Evolutionary conservation across 37 sponge, comb jelly and placozoan genomes (phyloP), one percentile per base, ranked within the genome.

Genomic region (Ephydatia muelleri): DNA sequence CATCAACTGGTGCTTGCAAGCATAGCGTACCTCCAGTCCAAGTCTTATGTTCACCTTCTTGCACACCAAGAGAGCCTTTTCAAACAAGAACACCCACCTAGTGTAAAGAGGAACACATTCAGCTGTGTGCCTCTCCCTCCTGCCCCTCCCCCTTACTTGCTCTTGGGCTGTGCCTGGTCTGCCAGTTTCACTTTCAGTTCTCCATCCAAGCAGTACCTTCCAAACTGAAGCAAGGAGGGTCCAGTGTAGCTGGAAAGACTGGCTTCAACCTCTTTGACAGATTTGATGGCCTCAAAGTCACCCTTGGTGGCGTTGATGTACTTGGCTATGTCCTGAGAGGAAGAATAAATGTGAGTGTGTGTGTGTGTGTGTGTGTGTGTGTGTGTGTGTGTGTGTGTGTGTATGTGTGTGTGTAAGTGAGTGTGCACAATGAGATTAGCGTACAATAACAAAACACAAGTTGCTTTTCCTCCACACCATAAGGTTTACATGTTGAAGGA

Each of bases 71-170:
- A 92, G 71, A n/a, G 85, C 89, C 64, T 85, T 88, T 43, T 92
- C 89, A 82, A 92, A 92, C 27, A 92, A 86, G 82, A 92, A 92
- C 26, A 72, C 93, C 85, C 88, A 92, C 68, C 88, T 81, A 22
- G 9, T 38, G 49, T 2, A 49, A 38, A 66, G 8, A 72, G 49
- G 31, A 12, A 22, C 5, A 4, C 27, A 65, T 5, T 49, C 28
- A 65, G 13, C 29, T 5, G 13, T 11, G 70, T 11, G 12, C 5
- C 70, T 8, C 4, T 43, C 4, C 8, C 8, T 43, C 47, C 47
- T 43, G 4, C 8, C 8, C 47, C 47, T 43, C 8, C 8, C 47
- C 4, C 47, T 43, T 43, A 43, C 47, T 43, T 43, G 47, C 47
- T 43, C 47, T 43, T 43, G 47, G 47, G 47, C 47, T 43, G 47